Evolutionary conservation across 1,140 invertebrate genomes (phyloP), one percentile per base, ranked within the genome.

Genomic region (Lordiphosa collinella): DNA sequence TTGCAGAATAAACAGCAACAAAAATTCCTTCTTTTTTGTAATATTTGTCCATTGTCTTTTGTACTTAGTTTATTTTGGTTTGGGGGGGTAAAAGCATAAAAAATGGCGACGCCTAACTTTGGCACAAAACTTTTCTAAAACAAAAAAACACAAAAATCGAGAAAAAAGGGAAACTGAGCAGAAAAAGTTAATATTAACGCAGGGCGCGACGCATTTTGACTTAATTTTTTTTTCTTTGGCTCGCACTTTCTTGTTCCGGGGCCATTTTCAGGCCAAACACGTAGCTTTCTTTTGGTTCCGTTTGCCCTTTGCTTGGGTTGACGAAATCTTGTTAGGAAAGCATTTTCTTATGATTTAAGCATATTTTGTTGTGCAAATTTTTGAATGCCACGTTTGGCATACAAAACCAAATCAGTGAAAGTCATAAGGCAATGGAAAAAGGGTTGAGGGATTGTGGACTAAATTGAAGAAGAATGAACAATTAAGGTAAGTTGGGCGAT

Each of bases 161-260:
- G 31, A 64, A 46, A 65, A 63, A 56, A 74, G 55, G 56, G 76
- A 80, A 80, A 80, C 56, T 82, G 71, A 82, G 76, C 70, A 66
- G 66, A 82, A 80, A 48, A 80, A 82, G 76, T 80, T 84, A 80
- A 84, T 82, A 76, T 82, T 80, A 82, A 80, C 71, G 76, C 63
- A 67, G 72, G 68, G 62, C 61, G 62, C 61, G 66, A 82, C 75
- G 76, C 76, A 76, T 75, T 84, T 67, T 46, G 71, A 74, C 76
- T 80, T 82, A 80, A 82, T 74, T 69, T 71, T 71, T 70, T 48
- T 51, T 46, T 13, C 38, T 49, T 53, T n/a, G 18, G 25, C 52
- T 48, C 10, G 18, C 53, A n/a, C 35, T 47, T 38, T 10, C 16
- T 47, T 32, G 51, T 55, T 55, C 51, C 55, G 49, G 9, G 75